Conservation (phyloP, 2,113 vertebrate species). For the Lophotis ruficrista region DNA sequence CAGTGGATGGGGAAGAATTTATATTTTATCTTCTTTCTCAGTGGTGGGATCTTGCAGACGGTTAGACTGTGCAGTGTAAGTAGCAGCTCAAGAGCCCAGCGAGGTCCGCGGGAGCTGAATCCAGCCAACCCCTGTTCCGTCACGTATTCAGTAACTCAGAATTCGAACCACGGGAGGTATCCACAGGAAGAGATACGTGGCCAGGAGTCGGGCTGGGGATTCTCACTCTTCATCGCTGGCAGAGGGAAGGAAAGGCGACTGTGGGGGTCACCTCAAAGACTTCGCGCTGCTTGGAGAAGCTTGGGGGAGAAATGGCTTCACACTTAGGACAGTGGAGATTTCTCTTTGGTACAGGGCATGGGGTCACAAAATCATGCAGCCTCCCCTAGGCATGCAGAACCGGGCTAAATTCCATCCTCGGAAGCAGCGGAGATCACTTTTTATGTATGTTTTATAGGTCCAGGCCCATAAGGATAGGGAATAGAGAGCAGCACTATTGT, state of each 20-base stretch:
- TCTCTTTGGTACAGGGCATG: background rate
- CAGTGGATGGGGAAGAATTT: conserved; percentile 9
- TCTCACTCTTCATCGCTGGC: background rate
- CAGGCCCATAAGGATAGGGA: background rate
- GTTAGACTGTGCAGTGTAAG: background rate
- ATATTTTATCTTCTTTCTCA: background rate
- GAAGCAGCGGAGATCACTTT: background rate
- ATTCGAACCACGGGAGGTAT: background rate
- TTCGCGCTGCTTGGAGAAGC: background rate
- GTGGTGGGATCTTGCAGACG: background rate
- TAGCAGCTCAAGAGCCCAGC: background rate
- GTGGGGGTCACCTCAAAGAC: background rate
- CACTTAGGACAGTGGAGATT: background rate
- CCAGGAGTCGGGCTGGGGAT: background rate
- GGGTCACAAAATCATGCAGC: background rate
- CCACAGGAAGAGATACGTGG: background rate
- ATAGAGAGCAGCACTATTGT: background rate
- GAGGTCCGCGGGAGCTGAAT: background rate
- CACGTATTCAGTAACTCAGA: background rate
- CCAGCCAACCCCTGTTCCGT: background rate
- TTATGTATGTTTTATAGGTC: background rate
- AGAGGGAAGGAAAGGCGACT: background rate
- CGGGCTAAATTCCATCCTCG: background rate
- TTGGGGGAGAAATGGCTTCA: background rate
- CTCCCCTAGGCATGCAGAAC: background rate